Base-by-base conservation (phyloP, 2,113 vertebrate genomes). In the Macaca mulatta region DNA sequence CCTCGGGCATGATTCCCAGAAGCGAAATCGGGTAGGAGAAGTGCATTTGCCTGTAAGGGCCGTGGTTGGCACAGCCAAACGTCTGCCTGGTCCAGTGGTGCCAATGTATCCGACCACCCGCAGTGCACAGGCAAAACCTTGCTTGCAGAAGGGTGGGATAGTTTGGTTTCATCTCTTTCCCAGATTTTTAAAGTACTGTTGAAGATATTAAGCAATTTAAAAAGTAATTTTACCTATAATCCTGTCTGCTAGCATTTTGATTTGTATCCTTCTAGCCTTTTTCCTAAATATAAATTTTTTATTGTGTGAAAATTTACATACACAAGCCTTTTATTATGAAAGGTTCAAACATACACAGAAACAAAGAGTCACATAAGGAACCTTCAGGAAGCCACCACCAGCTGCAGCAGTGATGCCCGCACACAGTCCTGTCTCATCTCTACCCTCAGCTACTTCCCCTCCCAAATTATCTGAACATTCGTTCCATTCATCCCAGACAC, bases 151-250 rank as follows among this genome's bases (percentile, higher is more conserved):
- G 12, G 8, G 45, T 12, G 20, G 30, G 55, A 48, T 30, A 6
- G 23, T 69, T 82, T n/a, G 6, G 8, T 55, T 81, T 69, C 4
- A 30, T 79, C 61, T 84, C 77, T 77, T 70, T 20, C 38, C 43
- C 45, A 69, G 79, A 38, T 57, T 82, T 92, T 81, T 82, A 52
- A 86, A 89, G 16, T 59, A 43, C 38, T 45, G 0, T 74, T 72
- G 61, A 86, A 90, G 14, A 92, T 45, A 78, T 22, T 67, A 69
- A 90, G 69, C 6, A 67, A 82, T 82, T 86, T 90, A 78, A 74
- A 92, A 90, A 79, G 59, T 74, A 93, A 96, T 32, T 13, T 59
- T 67, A 88, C 50, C 25, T 94, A 55, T 89, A 89, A 69, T 81
- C 55, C 40, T 23, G 38, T 89, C 27, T 59, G 57, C 74, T 72